phyloP scores from a whole-genome alignment of 2,888 invertebrate genomes.

The Boloria euphrosyne region DNA sequence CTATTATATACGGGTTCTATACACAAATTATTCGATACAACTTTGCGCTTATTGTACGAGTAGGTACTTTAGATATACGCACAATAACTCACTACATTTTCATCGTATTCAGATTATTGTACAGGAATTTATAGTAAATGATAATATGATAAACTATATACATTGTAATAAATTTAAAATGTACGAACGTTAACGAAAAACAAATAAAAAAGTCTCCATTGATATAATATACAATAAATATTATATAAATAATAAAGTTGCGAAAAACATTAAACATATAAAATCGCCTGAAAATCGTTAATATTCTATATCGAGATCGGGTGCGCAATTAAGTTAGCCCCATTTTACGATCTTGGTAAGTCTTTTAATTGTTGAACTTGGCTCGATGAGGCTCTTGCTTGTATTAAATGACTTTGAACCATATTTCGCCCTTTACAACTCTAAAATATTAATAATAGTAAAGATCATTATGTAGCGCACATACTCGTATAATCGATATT shows the following conservation, averaged over 20 bases:
- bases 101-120: too few species aligned
- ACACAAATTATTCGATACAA: too few species aligned
- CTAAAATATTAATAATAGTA: conserved; percentile 14
- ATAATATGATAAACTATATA: too few species aligned
- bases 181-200: too few species aligned
- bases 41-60: too few species aligned
- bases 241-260: background rate
- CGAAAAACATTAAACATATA: background rate
- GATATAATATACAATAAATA: background rate
- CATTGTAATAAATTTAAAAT: too few species aligned
- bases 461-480: background rate
- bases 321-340: conserved; percentile 22
- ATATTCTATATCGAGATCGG: conserved; percentile 14
- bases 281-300: conserved; percentile 6
- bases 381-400: conserved; percentile 29
- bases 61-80: too few species aligned
- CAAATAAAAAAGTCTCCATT: too few species aligned
- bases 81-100: too few species aligned
- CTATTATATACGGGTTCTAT: too few species aligned
- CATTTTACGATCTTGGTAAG: conserved; percentile 37
- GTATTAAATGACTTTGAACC: conserved; percentile 29
- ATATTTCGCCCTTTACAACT: conserved; percentile 5
- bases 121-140: too few species aligned
- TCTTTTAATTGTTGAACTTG: conserved; percentile 37
- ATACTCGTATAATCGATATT: background rate